Evolutionary conservation across 2,113 vertebrate species (phyloP).

Genomic region (Gnathonemus echidnorhynchus): DNA sequence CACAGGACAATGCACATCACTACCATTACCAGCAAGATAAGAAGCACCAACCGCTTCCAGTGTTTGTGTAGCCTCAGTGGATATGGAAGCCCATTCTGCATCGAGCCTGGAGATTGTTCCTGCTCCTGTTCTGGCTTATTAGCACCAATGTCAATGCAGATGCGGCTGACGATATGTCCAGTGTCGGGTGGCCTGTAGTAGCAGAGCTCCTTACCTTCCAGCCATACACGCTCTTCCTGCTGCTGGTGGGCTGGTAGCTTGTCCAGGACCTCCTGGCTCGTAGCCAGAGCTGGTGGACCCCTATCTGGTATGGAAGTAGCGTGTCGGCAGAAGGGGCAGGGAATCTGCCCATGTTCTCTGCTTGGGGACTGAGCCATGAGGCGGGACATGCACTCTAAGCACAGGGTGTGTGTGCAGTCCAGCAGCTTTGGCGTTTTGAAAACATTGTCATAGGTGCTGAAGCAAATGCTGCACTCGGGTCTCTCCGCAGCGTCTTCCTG

Average conservation of each 20-base stretch:
- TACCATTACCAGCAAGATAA: slow-evolving; percentile 49
- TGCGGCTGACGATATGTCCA: background rate
- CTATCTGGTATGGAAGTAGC: slow-evolving; percentile 59
- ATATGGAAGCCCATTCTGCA: slow-evolving; percentile 18
- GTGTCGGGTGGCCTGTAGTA: slow-evolving; percentile 41
- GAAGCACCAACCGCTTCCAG: slow-evolving; percentile 61
- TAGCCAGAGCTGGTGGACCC: slow-evolving; percentile 61
- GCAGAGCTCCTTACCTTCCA: slow-evolving; percentile 71
- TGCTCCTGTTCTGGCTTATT: slow-evolving; percentile 42
- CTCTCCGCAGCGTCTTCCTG: slow-evolving; percentile 24
- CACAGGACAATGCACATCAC: slow-evolving; percentile 65
- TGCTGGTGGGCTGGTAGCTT: slow-evolving; percentile 59
- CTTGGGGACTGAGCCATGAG: slow-evolving; percentile 54
- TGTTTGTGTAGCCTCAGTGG: slow-evolving; percentile 48
- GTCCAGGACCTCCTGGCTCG: slow-evolving; percentile 64
- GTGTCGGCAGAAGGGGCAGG: slow-evolving; percentile 71
- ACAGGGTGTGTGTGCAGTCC: slow-evolving; percentile 85
- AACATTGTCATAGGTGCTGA: slow-evolving; percentile 83
- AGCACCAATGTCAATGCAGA: slow-evolving; percentile 60
- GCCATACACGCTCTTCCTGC: slow-evolving; percentile 62
- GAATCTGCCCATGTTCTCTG: slow-evolving; percentile 48
- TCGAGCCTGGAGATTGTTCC: no score
- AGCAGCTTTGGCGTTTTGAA: slow-evolving; percentile 90
- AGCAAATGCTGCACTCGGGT: slow-evolving; percentile 91
- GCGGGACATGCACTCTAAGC: slow-evolving; percentile 87